These are phyloP conservation scores for Apis florea DNA, from an alignment of 1,140 invertebrate genomes.

Conservation along the genomic window DNA sequence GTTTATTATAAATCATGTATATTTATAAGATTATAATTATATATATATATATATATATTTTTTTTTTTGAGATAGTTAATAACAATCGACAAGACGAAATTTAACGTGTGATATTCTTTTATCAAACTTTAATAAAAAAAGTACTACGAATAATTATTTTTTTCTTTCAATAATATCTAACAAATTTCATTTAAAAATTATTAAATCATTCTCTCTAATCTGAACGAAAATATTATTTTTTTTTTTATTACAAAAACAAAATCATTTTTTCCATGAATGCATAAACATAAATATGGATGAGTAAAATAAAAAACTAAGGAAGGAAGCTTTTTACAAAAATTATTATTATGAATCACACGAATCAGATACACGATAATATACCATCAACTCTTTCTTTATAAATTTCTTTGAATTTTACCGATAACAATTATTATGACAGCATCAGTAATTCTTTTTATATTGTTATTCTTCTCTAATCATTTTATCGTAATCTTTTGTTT, in stretches of 20 bases:
- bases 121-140: no score
- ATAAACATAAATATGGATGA: no score
- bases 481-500: neutral
- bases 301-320: neutral
- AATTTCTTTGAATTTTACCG: neutral
- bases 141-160: neutral
- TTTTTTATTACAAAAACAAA: neutral
- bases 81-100: no score
- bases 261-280: neutral
- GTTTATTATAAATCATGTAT: no score
- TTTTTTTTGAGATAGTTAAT: no score
- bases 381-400: constrained; percentile 15
- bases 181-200: neutral
- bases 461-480: neutral
- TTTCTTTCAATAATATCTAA: neutral
- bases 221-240: neutral
- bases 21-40: no score
- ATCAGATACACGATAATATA: neutral
- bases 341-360: neutral
- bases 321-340: neutral
- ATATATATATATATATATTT: no score
- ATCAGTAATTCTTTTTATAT: neutral
- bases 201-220: neutral
- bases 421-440: neutral
- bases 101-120: no score